Percentiles rank a stretch among this genome's conserved stretches.
Conservation (phyloP, 2,113 vertebrate genomes). For the Pipa parva region DNA sequence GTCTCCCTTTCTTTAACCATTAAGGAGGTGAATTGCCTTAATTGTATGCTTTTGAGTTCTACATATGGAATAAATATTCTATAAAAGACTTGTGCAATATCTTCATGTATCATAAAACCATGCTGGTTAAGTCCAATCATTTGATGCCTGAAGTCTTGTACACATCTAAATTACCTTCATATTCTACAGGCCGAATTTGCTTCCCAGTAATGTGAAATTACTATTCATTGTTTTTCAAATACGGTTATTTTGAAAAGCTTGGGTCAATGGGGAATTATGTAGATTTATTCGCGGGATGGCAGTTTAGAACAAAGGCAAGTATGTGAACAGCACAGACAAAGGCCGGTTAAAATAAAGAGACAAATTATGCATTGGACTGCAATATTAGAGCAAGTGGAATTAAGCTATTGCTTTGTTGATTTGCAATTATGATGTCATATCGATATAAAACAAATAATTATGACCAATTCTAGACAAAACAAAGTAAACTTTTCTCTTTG, state of each 20-base stretch:
- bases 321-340: constrained; percentile 28
- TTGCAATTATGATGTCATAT: too few species aligned
- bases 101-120: neutral
- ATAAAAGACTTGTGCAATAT: too few species aligned
- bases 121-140: constrained; percentile 9
- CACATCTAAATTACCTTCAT: constrained; percentile 21
- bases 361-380: constrained; percentile 5
- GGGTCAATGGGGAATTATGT: constrained; percentile 39
- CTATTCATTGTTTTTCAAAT: constrained; percentile 36
- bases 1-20: too few species aligned
- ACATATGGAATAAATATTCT: too few species aligned
- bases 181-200: constrained; percentile 22
- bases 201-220: constrained; percentile 29
- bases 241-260: constrained; percentile 29
- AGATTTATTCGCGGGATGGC: constrained; percentile 32
- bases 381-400: constrained; percentile 6
- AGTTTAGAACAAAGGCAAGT: constrained; percentile 16
- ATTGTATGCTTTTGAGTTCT: too few species aligned
- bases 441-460: too few species aligned
- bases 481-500: too few species aligned
- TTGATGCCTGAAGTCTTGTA: neutral
- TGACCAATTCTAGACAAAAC: too few species aligned
- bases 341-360: neutral
- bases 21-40: too few species aligned
- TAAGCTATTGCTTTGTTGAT: too few species aligned